These are phyloP conservation scores for Burhinus oedicnemus DNA, from an alignment of 2,113 vertebrate genomes.

Conservation along the genomic window DNA sequence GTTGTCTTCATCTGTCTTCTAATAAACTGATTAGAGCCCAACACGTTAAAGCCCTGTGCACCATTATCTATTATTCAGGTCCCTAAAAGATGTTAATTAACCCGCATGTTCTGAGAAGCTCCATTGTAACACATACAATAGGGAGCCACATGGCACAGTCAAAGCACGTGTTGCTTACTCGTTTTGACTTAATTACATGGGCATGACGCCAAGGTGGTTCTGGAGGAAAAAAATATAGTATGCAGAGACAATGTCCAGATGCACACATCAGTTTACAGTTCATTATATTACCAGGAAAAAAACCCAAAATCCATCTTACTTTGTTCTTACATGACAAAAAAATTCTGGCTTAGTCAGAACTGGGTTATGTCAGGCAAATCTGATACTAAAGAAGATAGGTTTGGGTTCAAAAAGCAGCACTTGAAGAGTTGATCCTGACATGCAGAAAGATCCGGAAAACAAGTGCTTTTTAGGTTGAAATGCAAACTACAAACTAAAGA, in stretches of 20 bases:
- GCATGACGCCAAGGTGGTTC: not conserved
- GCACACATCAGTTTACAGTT: not conserved
- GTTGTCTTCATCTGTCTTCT: constrained; percentile 66
- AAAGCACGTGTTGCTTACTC: constrained; percentile 35
- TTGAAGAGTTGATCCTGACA: not conserved
- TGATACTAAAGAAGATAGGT: not conserved
- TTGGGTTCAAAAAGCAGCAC: not conserved
- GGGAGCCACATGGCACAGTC: constrained; percentile 2
- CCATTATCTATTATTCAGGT: constrained; percentile 68
- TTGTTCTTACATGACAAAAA: not conserved
- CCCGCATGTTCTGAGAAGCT: constrained; percentile 37
- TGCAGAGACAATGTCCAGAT: not conserved
- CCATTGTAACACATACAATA: constrained; percentile 51
- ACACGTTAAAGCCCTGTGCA: constrained; percentile 52
- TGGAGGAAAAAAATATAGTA: not conserved
- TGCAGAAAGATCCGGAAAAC: not conserved
- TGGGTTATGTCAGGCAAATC: not conserved
- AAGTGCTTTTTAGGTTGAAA: not conserved
- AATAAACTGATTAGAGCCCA: constrained; percentile 83
- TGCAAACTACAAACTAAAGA: not conserved
- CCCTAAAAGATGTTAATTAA: constrained; percentile 77
- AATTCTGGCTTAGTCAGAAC: not conserved
- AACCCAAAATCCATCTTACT: not conserved
- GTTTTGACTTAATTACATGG: constrained; percentile 54
- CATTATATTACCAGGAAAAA: not conserved